Evolutionary conservation across 2,113 vertebrate genomes (phyloP), one percentile per base, ranked within the genome.

Genomic region (Xiphophorus maculatus): DNA sequence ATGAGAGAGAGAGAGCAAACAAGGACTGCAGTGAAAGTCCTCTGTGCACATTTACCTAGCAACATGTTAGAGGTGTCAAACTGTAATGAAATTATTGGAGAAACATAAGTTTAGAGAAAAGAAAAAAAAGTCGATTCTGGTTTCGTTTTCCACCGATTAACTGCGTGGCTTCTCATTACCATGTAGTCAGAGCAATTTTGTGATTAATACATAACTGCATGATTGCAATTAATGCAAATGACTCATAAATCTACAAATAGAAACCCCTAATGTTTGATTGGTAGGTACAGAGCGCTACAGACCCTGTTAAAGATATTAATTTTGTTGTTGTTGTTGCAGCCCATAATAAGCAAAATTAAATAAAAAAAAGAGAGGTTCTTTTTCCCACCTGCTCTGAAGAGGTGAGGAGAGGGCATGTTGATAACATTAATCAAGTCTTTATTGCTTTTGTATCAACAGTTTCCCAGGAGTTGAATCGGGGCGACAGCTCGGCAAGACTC

Each of bases 1-100:
- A 95, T 96, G 95, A 95, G 92, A 92, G 94, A 92, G 83, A 92
- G 94, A 93, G 83, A 81, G 85, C 37, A 32, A 71, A 86, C 44
- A 29, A 73, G 63, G 70, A 67, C 71, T 30, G 73, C 64, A 75
- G 67, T 7, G 62, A 10, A 33, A 30, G 2, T 40, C 73, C 67
- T 69, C 63, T 62, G 12, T 79, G 1, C 33, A 44, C 7, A 3
- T 48, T 65, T 13, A 28, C 60, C 37, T 27, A 29, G 6, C 4
- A 30, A 2, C 30, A 22, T 0, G 32, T 71, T 29, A 3, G 22
- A 33, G 1, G 19, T 42, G 30, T 11, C 6, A 11, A 10, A 48
- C 58, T 7, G 1, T 0, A 37, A 58, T 58, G 64, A 74, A 74
- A 70, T 15, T n/a, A 61, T 54, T 11, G 33, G 14, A 29, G 35